Conservation (phyloP, 2,797 vertebrate genomes). For the Arrhamphus sclerolepis region DNA sequence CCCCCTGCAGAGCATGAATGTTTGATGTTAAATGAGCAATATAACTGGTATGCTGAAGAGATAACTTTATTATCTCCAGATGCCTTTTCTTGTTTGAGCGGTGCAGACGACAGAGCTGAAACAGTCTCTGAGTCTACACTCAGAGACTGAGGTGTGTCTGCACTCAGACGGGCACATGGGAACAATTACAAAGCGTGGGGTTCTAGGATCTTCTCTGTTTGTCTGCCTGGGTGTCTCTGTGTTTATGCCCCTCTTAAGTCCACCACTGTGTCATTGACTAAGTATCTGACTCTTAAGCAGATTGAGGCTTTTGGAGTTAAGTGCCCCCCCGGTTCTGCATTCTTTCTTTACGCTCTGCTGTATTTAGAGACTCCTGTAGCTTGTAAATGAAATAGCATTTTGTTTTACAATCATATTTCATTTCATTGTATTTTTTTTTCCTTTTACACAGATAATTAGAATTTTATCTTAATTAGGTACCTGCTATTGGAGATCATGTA, state of each 20-base stretch:
- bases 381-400: no score
- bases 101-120: constrained; percentile 73
- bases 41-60: constrained; percentile 48
- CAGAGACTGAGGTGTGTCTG: constrained; percentile 37
- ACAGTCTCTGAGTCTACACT: no score
- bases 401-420: no score
- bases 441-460: no score
- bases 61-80: constrained; percentile 51
- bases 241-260: constrained; percentile 25
- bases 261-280: constrained; percentile 29
- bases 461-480: no score
- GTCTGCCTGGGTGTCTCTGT: constrained; percentile 35
- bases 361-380: no score
- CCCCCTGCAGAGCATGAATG: constrained; percentile 49
- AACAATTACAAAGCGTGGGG: constrained; percentile 70
- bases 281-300: constrained; percentile 20
- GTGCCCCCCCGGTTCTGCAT: background rate
- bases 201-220: constrained; percentile 40
- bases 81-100: constrained; percentile 52
- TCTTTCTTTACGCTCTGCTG: no score
- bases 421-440: no score
- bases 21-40: constrained; percentile 53
- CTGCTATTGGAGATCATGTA: no score
- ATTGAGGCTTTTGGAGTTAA: constrained; percentile 12
- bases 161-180: constrained; percentile 65